Evolutionary conservation across 1,140 invertebrate genomes (phyloP), one percentile per base, ranked within the genome.

Genomic region (Penaeus vannamei): DNA sequence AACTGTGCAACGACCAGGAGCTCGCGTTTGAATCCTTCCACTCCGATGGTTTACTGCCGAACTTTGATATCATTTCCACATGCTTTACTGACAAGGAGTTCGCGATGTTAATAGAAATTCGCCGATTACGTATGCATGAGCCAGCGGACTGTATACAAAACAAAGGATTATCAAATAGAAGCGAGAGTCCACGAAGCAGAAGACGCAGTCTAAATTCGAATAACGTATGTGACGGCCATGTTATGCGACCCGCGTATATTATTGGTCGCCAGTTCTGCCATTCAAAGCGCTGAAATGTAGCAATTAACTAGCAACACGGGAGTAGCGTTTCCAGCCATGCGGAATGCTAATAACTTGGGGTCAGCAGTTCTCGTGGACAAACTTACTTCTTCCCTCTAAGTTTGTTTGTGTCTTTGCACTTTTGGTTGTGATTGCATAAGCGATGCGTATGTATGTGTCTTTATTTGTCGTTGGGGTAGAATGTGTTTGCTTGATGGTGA

Each of bases 171-270:
- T 53, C 53, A 53, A 53, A 53, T 53, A 53, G 53, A 53, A 53
- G 53, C 53, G 12, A 53, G 53, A 53, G 53, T 17, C 53, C 53
- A 53, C 53, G 53, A 53, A 53, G 53, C 29, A 76, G 19, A 36
- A n/a, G 72, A 32, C 29, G 72, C n/a, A 29, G 29, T 76, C 23
- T 76, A 29, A 20, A 76, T 32, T 29, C 29, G 42, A 29, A 76
- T 76, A 76, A 76, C 42, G 42, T 76, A 76, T 76, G 23, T 36
- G 72, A 36, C 72, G 26, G 72, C 72, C 72, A 76, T 76, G 72
- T 32, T 76, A 36, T 76, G 14, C 22, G 26, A 29, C 29, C 29
- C 72, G 23, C 29, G 72, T 22, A 29, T 76, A 36, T 76, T 76
- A 76, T 76, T 76, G 72, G 72, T 29, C 42, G 26, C 29, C 72